These are phyloP conservation scores for Eupleurogrammus muticus DNA, from an alignment of 2,797 vertebrate species.

Conservation along the genomic window DNA sequence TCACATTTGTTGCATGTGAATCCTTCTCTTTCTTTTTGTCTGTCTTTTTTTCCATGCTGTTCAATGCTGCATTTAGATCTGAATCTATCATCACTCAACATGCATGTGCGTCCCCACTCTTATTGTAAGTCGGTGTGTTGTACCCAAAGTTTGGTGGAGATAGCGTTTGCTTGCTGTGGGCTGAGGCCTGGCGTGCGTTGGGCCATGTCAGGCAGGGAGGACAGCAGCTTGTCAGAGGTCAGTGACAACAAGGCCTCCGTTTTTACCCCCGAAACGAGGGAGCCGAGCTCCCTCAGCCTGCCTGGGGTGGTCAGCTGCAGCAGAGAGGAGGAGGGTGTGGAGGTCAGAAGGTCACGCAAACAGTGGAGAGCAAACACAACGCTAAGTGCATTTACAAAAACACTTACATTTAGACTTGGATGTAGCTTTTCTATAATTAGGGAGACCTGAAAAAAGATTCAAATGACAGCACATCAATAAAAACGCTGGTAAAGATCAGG, in stretches of 20 bases:
- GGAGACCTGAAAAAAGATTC: constrained; percentile 71
- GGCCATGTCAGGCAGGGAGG: constrained; percentile 71
- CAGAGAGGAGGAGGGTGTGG: constrained; percentile 9
- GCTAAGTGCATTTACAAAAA: neutral
- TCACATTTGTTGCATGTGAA: neutral
- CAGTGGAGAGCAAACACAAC: neutral
- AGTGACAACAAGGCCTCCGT: constrained; percentile 74
- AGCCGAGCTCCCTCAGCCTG: constrained; percentile 76
- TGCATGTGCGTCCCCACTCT: neutral
- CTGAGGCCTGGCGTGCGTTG: constrained; percentile 58
- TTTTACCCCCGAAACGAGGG: constrained; percentile 78
- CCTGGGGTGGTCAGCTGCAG: constrained; percentile 63
- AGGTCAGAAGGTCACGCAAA: neutral
- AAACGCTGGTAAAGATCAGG: neutral
- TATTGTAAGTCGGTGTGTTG: neutral
- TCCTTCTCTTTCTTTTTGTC: neutral
- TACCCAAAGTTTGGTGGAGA: constrained; percentile 86
- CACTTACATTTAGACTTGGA: constrained; percentile 72
- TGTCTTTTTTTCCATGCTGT: neutral
- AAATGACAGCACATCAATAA: neutral
- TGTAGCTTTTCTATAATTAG: constrained; percentile 81
- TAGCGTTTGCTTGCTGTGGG: constrained; percentile 70
- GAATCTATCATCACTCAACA: neutral
- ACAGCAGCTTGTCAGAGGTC: constrained; percentile 74
- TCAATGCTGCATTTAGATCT: neutral